Base-by-base conservation (phyloP, 1,140 invertebrate species). In the Steinernema khuongi region DNA sequence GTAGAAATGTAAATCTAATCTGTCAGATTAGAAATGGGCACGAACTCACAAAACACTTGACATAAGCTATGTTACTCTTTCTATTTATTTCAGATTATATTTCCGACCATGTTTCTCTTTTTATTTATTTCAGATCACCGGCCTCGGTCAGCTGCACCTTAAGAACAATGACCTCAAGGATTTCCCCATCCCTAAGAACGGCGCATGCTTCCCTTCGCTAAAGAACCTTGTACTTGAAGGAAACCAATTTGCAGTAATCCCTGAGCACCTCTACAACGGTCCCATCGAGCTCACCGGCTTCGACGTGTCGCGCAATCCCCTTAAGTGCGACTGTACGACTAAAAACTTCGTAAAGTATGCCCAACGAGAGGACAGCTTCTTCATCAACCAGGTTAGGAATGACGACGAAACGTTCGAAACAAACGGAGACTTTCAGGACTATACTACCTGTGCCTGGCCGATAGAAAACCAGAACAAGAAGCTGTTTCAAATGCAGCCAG, bases 231-330 rank as follows among this genome's bases (percentile, higher is more conserved):
- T 26, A 26, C 0, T 67, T 30, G 4, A 31, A 41, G 67, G 26
- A 17, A 36, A 0, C 0, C 50, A 71, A 14, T 4, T 79, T 31
- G 22, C 19, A 29, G 28, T 67, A n/a, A 36, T 79, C 22, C 74
- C 78, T 14, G 17, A 44, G 4, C 31, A 67, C 11, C 31, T 79
- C 28, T 79, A 71, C 67, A 75, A 79, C 17, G 32, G 41, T 41
- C 44, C 76, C 2, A 69, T 74, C 11, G 50, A 44, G 7, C 7
- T 80, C 18, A 75, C 70, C 30, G 36, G 17, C 17, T 28, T 80
- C 1, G 79, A 80, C 68, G 32, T 80, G 29, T 80, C 79, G n/a
- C 31, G 67, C 14, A 80, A 80, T 70, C 79, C 79, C 1, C 22
- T 80, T 0, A 18, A 71, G 11, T 80, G 79, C 71, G 68, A 80